Base-by-base conservation (phyloP, 2,888 invertebrate genomes). In the Ctenicera cuprea region DNA sequence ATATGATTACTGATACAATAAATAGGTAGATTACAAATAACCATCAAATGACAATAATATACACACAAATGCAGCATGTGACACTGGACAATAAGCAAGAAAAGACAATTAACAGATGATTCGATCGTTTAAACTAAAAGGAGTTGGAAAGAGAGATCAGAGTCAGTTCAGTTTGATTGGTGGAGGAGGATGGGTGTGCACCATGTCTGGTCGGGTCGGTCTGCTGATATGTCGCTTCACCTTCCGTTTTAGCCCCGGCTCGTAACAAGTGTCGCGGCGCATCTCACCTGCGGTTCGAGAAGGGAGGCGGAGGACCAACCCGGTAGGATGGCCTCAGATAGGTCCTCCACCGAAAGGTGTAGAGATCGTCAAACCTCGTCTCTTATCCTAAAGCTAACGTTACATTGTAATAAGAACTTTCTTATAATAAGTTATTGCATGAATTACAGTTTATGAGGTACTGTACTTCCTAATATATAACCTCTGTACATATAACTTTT, bases 361-460 rank as follows among this genome's bases (percentile, higher is more conserved):
- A 83, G 82, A 85, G 84, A 85, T 83, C 84, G 82, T 85, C 83
- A 85, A 86, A 86, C 86, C 85, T 87, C 85, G 85, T 85, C 85
- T 86, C 85, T 86, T 87, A 86, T 84, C 85, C 86, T 87, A 87
- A 86, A 87, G 86, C 86, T 87, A 86, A 83, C 84, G 83, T 84
- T 86, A 87, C 86, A 87, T 86, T 87, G 86, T 86, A 87, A 86
- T 87, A 86, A 87, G 86, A 87, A 86, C 85, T 87, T 86, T 86
- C 87, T 87, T 87, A 87, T 87, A 87, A 85, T 88, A 87, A 87
- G 86, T 88, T 88, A 88, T 88, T 88, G 88, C 88, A 88, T 88
- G 87, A 87, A 87, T 87, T 88, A 88, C 87, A 88, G 87, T 88
- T 85, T 87, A 86, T 87, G 87, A 88, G 88, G 87, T 88, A 87